Evolutionary conservation across 2,797 vertebrate species (phyloP).

Genomic region (Heterohyrax brucei): DNA sequence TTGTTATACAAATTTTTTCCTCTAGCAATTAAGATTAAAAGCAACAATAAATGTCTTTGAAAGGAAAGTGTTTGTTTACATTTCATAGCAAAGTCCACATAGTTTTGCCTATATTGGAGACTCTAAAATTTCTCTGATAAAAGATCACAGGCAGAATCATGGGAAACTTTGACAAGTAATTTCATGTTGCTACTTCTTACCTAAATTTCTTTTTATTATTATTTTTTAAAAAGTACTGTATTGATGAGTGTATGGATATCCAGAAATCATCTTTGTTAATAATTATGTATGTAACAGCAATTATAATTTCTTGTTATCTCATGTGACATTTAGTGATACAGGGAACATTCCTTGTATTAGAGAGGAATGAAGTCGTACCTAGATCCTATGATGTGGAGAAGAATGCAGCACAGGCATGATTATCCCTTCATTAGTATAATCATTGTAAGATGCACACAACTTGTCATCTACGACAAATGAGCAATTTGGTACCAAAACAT

Average conservation of each 20-base stretch:
- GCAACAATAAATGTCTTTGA: conserved; percentile 16
- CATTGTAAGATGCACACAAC: neutral
- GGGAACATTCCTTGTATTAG: neutral
- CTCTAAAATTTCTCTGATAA: neutral
- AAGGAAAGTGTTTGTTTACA: conserved; percentile 18
- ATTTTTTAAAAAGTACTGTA: conserved; percentile 56
- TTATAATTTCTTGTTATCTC: neutral
- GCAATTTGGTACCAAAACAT: conserved; percentile 46
- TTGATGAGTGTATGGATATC: neutral
- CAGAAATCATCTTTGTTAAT: conserved; percentile 64
- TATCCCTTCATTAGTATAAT: neutral
- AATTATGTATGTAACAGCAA: conserved; percentile 24
- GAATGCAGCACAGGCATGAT: neutral
- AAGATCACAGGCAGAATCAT: neutral
- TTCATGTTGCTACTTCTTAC: conserved; percentile 42
- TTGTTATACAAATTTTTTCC: neutral
- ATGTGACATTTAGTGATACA: conserved; percentile 39
- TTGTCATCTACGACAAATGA: conserved; percentile 35
- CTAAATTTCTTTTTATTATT: conserved; percentile 45
- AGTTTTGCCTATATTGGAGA: neutral
- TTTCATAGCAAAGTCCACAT: neutral
- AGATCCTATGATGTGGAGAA: neutral
- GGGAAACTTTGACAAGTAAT: neutral
- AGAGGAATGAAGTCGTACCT: conserved; percentile 37
- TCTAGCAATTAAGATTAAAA: neutral